Conservation (phyloP, 2,888 invertebrate species). For the Erebia ligea region DNA sequence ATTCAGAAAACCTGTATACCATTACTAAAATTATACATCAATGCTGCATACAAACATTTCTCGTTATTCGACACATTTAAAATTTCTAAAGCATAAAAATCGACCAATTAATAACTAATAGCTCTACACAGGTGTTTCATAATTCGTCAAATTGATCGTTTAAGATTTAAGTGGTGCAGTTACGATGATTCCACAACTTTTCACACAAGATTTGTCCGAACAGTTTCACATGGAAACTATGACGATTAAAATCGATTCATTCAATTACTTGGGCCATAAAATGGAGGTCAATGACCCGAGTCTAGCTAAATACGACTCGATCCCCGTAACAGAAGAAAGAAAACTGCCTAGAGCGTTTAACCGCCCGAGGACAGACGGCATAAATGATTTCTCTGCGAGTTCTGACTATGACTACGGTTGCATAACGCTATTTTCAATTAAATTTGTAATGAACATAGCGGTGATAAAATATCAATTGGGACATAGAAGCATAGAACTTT, state of each 20-base stretch:
- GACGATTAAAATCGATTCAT: slow-evolving; percentile 71
- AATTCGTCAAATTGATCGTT: slow-evolving; percentile 54
- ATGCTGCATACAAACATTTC: slow-evolving; percentile 42
- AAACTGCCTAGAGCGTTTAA: slow-evolving; percentile 71
- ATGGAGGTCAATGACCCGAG: slow-evolving; percentile 62
- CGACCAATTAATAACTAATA: slow-evolving; percentile 56
- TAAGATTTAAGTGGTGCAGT: slow-evolving; percentile 47
- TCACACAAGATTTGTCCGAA: slow-evolving; percentile 60
- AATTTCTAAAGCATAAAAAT: slow-evolving; percentile 51
- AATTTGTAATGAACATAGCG: slow-evolving; percentile 41
- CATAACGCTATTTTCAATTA: slow-evolving; percentile 72
- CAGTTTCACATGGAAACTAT: slow-evolving; percentile 71
- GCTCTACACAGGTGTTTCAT: slow-evolving; percentile 51
- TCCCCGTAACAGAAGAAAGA: slow-evolving; percentile 67
- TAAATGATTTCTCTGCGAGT: slow-evolving; percentile 70
- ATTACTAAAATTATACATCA: too few species aligned
- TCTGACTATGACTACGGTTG: slow-evolving; percentile 67
- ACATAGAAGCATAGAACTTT: slow-evolving; percentile 47
- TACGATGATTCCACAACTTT: slow-evolving; percentile 53
- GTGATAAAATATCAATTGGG: slow-evolving; percentile 38
- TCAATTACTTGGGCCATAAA: slow-evolving; percentile 72
- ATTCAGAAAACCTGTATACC: slow-evolving; percentile 30
- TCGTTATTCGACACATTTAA: slow-evolving; percentile 32
- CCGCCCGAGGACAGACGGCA: slow-evolving; percentile 65
- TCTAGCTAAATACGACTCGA: slow-evolving; percentile 60